phyloP scores from a whole-genome alignment of 2,888 invertebrate genomes.

The Machimus rusticus region DNA sequence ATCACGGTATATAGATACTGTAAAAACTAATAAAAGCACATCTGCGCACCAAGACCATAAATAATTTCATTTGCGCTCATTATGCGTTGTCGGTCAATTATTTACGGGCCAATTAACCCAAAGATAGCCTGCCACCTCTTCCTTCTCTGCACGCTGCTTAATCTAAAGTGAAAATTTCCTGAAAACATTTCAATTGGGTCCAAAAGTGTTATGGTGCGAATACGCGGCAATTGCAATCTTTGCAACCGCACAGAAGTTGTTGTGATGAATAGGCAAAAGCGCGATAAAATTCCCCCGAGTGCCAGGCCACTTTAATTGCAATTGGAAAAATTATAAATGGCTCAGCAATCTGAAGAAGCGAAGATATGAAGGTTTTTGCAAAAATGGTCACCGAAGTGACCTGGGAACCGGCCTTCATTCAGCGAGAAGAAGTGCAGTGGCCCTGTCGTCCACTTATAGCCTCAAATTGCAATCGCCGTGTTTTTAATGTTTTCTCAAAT shows the following conservation, averaged over 20 bases:
- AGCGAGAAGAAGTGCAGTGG: not conserved
- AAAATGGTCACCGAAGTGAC: slow-evolving; percentile 1
- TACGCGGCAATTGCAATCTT: not conserved
- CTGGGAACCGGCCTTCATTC: not conserved
- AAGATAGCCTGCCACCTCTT: not conserved
- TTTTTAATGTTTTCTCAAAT: slow-evolving; percentile 21
- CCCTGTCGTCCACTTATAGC: slow-evolving; percentile 23
- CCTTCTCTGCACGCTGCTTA: not conserved
- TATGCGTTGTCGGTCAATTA: not conserved
- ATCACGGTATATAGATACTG: not conserved
- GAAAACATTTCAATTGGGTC: not conserved
- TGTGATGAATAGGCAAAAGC: not conserved
- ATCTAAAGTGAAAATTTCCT: not conserved
- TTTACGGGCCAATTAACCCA: not conserved
- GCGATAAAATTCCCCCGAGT: not conserved
- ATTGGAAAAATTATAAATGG: slow-evolving; percentile 34
- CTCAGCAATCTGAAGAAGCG: not conserved
- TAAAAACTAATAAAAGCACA: not conserved
- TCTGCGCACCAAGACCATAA: not conserved
- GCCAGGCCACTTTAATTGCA: not conserved
- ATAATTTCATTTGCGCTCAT: not conserved
- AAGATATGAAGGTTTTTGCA: not conserved
- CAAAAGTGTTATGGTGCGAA: not conserved
- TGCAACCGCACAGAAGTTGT: not conserved
- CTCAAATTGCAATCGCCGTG: slow-evolving; percentile 21